Conservation (phyloP, 2,113 vertebrate genomes). For the Mesembrinibis cayennensis region DNA sequence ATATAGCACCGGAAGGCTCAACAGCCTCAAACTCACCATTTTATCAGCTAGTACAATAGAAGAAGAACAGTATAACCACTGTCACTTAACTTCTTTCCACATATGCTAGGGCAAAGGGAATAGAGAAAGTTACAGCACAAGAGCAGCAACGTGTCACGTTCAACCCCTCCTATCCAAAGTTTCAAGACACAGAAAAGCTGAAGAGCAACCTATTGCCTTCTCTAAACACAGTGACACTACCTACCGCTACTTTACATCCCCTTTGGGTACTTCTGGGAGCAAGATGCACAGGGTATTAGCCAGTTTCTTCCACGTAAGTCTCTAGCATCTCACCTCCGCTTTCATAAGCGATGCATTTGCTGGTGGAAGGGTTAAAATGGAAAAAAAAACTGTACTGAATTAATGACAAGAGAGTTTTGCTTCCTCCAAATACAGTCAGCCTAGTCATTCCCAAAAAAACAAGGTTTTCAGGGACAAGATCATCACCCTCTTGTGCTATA, state of each 20-base stretch:
- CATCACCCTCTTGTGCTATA: neutral
- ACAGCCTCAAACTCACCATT: fast-evolving
- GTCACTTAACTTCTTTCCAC: neutral
- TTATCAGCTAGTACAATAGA: fast-evolving
- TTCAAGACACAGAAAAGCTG: neutral
- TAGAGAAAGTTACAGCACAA: neutral
- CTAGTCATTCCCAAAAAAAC: neutral
- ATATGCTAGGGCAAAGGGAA: neutral
- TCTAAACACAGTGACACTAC: neutral
- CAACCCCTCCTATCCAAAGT: neutral
- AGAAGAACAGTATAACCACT: neutral
- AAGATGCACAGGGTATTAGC: neutral
- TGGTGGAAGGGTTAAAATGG: neutral
- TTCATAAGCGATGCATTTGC: neutral
- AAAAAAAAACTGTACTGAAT: neutral
- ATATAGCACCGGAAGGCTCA: neutral
- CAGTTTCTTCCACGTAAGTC: fast-evolving
- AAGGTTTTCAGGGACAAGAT: neutral
- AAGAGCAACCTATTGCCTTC: neutral
- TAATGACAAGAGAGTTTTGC: neutral
- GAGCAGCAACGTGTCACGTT: fast-evolving
- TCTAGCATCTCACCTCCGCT: neutral
- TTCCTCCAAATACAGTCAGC: neutral
- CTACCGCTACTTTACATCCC: fast-evolving
- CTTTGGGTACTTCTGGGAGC: neutral